Base-by-base conservation (phyloP, 2,113 vertebrate genomes). In the Euleptes europaea region DNA sequence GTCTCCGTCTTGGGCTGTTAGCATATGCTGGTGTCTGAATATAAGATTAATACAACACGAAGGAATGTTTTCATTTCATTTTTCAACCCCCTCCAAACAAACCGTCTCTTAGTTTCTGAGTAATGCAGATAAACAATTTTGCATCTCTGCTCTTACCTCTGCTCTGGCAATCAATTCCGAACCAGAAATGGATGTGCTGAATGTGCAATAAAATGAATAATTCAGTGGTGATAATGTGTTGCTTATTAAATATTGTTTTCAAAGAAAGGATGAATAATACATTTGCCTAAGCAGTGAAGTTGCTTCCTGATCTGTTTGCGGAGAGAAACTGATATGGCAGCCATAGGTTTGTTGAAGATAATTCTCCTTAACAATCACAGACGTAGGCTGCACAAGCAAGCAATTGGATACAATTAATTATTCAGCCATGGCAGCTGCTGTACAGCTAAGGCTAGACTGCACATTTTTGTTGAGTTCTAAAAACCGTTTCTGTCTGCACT, bases 281-380 rank as follows among this genome's bases (percentile, higher is more conserved):
- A 4, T 89, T 90, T 86, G 71, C 33, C 65, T 69, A 67, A 1
- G 71, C 67, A 71, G 28, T 42, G 69, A 54, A 31, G 84, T 89
- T 90, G 66, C 80, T 35, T 83, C 87, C 75, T 93, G 69, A 88
- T 66, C 66, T 88, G 80, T 87, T 65, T 42, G 6, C 63, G 70
- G 12, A 44, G 28, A 80, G 83, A 83, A 90, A 82, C 26, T 49
- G 44, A 88, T 83, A 60, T 33, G 51, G 77, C 72, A 82, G 3
- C 67, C 67, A 60, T 86, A 82, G 6, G 15, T 67, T 83, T 31
- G 19, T 90, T 88, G 72, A 72, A 72, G n/a, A 9, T 21, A 85
- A 57, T 86, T 90, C 82, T 60, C 17, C 74, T 2, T 1, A 42
- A 78, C 49, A 51, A 78, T 92, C 79, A 40, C 67, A 23, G 82